Evolutionary conservation across 1,140 invertebrate genomes (phyloP).

Genomic region (Pectinophora gossypiella): DNA sequence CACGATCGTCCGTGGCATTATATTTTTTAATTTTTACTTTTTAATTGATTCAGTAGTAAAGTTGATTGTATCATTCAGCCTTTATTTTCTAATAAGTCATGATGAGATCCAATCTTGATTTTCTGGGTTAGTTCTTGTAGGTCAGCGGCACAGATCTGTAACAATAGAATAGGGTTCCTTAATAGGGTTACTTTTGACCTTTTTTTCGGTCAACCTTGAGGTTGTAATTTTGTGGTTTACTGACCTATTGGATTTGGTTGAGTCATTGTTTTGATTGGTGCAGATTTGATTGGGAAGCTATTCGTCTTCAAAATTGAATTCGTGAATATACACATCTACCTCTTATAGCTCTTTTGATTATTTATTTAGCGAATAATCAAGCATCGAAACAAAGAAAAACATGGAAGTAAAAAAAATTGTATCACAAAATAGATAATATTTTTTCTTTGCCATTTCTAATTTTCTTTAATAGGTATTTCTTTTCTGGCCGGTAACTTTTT

Average conservation of each 20-base stretch:
- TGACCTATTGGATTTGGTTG: conserved; percentile 31
- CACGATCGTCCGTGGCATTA: conserved; percentile 16
- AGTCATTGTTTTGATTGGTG: conserved; percentile 1
- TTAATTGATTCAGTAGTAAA: conserved; percentile 21
- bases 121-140: conserved; percentile 26
- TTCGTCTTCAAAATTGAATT: neutral
- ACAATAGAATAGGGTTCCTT: conserved; percentile 43
- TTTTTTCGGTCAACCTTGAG: conserved; percentile 44
- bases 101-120: conserved; percentile 26
- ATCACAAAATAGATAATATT: no score
- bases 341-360: no score
- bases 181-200: conserved; percentile 40
- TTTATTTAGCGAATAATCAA: no score
- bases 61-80: conserved; percentile 12
- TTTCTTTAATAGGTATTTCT: no score
- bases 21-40: conserved; percentile 15
- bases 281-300: neutral
- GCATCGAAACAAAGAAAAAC: no score
- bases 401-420: no score
- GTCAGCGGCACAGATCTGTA: conserved; percentile 36
- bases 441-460: no score
- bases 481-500: no score
- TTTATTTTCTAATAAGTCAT: conserved; percentile 26
- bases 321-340: no score
- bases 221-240: conserved; percentile 35